These are phyloP conservation scores for Acrocephalus kingi DNA, from an alignment of 2,113 vertebrate species.

Conservation along the genomic window DNA sequence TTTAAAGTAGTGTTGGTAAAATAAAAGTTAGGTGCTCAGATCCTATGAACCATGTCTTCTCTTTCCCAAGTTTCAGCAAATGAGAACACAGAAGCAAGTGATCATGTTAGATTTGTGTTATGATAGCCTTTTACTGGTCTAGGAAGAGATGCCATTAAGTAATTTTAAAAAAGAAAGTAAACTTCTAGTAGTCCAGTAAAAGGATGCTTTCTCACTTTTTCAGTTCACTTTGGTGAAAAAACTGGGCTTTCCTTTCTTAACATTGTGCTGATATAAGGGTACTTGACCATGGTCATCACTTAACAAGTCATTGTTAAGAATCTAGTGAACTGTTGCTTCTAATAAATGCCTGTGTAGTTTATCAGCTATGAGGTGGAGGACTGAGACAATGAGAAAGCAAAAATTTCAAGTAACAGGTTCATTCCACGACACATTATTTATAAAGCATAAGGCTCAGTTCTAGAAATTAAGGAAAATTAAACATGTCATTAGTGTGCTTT, in stretches of 20 bases:
- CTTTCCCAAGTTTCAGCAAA: background rate
- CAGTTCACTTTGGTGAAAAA: background rate
- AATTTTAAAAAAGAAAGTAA: background rate
- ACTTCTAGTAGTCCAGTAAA: background rate
- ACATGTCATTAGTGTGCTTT: background rate
- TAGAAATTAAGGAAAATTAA: constrained; percentile 15
- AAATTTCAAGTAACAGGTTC: background rate
- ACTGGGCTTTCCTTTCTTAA: background rate
- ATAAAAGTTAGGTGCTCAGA: background rate
- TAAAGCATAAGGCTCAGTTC: background rate
- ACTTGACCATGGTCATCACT: background rate
- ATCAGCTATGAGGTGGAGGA: background rate
- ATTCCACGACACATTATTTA: background rate
- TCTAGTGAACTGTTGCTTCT: background rate
- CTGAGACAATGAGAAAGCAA: background rate
- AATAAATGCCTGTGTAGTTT: background rate
- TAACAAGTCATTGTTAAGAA: background rate
- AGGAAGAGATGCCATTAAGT: background rate
- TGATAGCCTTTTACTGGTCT: background rate
- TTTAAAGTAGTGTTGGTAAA: background rate
- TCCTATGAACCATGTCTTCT: background rate
- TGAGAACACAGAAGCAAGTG: background rate
- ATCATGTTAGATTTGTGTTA: background rate
- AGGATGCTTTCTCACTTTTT: background rate
- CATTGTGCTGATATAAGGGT: background rate